Percentiles rank a stretch among this genome's conserved stretches.
phyloP scores from a whole-genome alignment of 2,113 vertebrate species.

The Ploceus nigricollis region DNA sequence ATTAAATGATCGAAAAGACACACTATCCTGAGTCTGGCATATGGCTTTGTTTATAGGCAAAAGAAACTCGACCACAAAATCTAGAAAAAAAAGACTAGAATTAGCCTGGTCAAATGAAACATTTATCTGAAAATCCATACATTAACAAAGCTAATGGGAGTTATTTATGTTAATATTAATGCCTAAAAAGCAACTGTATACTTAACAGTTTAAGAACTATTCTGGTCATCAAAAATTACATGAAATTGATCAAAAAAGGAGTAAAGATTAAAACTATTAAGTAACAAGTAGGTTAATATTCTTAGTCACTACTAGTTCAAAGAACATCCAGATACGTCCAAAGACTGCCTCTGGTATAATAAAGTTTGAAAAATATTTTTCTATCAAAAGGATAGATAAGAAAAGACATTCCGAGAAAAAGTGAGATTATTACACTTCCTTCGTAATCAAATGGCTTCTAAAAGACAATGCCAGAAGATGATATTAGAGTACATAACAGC shows the following conservation, averaged over 20 bases:
- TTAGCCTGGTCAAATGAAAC: not conserved
- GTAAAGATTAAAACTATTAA: not conserved
- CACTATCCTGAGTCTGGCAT: not conserved
- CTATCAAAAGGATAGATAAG: not conserved
- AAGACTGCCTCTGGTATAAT: not conserved
- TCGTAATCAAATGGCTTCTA: not conserved
- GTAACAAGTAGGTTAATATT: not conserved
- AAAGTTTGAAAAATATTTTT: not conserved
- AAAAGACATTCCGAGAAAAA: not conserved
- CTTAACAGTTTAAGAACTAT: not conserved
- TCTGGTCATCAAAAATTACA: not conserved
- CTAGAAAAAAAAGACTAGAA: not conserved
- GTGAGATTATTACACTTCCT: not conserved
- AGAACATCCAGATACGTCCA: not conserved
- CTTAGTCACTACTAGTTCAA: not conserved
- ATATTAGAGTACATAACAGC: not conserved
- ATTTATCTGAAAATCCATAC: not conserved
- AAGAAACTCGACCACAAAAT: not conserved
- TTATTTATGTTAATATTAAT: not conserved
- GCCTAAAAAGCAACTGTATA: not conserved
- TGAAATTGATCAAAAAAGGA: not conserved
- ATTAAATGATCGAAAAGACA: not conserved
- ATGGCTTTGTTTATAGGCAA: not conserved
- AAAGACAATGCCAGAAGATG: not conserved
- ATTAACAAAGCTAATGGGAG: not conserved